These are phyloP conservation scores for Chloropsis cyanopogon DNA, from an alignment of 2,113 vertebrate genomes.

Conservation along the genomic window DNA sequence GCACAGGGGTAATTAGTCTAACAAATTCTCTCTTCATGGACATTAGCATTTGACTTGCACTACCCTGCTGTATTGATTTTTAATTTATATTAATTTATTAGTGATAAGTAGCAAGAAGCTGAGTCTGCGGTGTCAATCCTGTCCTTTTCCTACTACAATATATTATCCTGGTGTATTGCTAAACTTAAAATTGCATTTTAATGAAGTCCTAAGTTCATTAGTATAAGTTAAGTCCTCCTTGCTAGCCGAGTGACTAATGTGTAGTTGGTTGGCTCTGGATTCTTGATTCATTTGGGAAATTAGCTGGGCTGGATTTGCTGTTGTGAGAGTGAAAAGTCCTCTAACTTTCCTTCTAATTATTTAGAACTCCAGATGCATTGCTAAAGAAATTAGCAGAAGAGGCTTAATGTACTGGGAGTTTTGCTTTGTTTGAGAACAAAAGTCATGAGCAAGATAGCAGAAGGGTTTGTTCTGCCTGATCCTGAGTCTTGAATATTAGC, in stretches of 20 bases:
- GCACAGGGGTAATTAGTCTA: neutral
- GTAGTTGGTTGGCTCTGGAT: neutral
- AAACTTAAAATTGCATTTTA: neutral
- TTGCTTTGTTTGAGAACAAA: neutral
- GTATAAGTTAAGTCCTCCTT: neutral
- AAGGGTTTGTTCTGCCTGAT: neutral
- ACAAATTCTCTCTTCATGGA: neutral
- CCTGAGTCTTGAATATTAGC: neutral
- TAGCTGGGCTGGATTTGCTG: neutral
- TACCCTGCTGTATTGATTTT: neutral
- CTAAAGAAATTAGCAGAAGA: neutral
- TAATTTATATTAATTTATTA: neutral
- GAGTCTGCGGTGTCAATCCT: neutral
- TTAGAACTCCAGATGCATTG: neutral
- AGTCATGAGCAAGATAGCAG: neutral
- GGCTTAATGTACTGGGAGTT: fast-evolving
- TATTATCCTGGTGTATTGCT: neutral
- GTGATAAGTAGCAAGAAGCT: neutral
- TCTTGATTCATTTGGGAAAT: neutral
- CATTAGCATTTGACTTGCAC: neutral
- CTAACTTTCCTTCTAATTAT: neutral
- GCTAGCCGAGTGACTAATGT: neutral
- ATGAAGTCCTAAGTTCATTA: neutral
- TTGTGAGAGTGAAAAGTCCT: neutral
- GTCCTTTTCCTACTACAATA: neutral